A percentile compares a stretch with the other conserved stretches of the same genome.
Evolutionary conservation across 2,888 invertebrate species (phyloP).

Genomic region (Autographa pulchrina): DNA sequence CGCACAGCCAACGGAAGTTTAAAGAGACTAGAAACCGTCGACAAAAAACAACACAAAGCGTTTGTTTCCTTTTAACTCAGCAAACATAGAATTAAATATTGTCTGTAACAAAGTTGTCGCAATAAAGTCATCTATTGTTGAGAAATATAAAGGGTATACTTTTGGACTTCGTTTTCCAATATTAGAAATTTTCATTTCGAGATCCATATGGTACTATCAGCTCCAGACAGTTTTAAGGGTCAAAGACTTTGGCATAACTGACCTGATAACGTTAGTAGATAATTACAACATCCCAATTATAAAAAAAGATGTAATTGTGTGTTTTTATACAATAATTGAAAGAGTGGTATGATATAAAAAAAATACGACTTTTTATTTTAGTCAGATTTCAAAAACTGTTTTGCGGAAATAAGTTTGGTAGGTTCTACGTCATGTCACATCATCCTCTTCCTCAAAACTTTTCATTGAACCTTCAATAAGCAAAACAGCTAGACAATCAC

Average conservation of each 20-base stretch:
- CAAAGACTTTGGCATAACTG: neutral
- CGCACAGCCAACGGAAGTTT: neutral
- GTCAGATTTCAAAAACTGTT: neutral
- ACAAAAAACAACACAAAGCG: conserved; percentile 5
- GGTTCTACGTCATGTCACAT: neutral
- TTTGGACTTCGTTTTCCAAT: neutral
- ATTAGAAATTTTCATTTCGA: neutral
- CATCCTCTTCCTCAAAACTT: conserved; percentile 37
- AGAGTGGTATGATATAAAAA: no score
- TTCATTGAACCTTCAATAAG: conserved; percentile 36
- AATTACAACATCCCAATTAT: neutral
- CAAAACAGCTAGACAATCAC: conserved; percentile 37
- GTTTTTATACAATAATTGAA: neutral
- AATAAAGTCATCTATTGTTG: neutral
- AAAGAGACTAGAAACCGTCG: neutral
- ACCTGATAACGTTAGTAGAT: neutral
- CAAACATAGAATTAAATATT: neutral
- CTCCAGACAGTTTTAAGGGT: neutral
- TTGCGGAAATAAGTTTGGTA: neutral
- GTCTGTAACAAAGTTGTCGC: neutral
- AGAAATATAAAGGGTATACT: neutral
- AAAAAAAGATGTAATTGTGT: neutral
- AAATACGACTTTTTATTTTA: no score
- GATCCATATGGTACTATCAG: no score
- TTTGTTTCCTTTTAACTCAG: conserved; percentile 1